Evolutionary conservation across 53 echinoderm and acorn worm species (phyloP), one percentile per base, ranked within the genome.

Genomic region (Pentamera pediparva): DNA sequence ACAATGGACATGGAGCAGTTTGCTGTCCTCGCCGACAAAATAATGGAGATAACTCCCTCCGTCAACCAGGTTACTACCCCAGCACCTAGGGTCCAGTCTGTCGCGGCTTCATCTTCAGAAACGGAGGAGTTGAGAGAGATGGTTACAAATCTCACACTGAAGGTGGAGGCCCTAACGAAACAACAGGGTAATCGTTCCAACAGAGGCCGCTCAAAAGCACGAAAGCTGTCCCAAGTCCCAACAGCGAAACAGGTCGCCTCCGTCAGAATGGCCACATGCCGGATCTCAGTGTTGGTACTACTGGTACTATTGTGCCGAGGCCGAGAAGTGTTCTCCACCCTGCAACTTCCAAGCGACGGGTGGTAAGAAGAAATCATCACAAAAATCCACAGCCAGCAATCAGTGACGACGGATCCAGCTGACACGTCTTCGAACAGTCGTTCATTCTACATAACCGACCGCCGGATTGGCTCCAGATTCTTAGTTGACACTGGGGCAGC

Each of bases 1-100:
- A 30, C 74, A 9, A 33, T 63, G 17, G 8, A 57, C 4, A 48
- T 76, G 7, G 62, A 58, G 1, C 50, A 82, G 21, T 28, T 75
- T 1, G 82, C 82, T 5, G 18, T 18, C 10, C 18, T 82, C 4
- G 82, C 82, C 4, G 76, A 82, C 56, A 56, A 47, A 39, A 71
- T 82, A 5, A 51, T 73, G 6, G 74, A 74, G 22, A n/a, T n/a
- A n/a, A n/a, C n/a, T n/a, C n/a, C n/a, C n/a, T n/a, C n/a, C n/a
- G n/a, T n/a, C n/a, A n/a, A n/a, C n/a, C n/a, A n/a, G n/a, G n/a
- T n/a, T n/a, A n/a, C n/a, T n/a, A n/a, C n/a, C n/a, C n/a, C n/a
- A n/a, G n/a, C n/a, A n/a, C n/a, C n/a, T n/a, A n/a, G n/a, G n/a
- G n/a, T n/a, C n/a, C n/a, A n/a, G n/a, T n/a, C n/a, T 45, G 45